Conservation (phyloP, 2,113 vertebrate genomes). For the Isichthys henryi region DNA sequence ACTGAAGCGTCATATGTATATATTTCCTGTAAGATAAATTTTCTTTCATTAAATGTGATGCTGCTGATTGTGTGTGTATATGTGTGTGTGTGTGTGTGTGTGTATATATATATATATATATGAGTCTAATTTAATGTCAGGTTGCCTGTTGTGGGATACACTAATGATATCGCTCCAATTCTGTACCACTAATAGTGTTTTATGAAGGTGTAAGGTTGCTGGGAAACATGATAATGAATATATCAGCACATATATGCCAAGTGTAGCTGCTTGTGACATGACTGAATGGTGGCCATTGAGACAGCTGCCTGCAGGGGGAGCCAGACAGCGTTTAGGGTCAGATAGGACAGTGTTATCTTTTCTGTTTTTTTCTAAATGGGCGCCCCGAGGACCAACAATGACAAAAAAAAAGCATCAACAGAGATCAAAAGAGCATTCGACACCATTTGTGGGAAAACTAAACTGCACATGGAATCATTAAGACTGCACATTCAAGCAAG, state of each 20-base stretch:
- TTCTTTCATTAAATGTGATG: neutral
- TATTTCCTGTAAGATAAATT: neutral
- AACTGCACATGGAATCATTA: neutral
- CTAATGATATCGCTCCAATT: neutral
- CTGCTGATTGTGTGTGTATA: neutral
- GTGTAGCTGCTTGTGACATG: constrained; percentile 52
- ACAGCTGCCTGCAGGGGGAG: constrained; percentile 59
- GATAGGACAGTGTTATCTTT: constrained; percentile 48
- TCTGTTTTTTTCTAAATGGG: constrained; percentile 57
- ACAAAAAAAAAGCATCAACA: constrained; percentile 32
- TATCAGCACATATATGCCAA: constrained; percentile 59
- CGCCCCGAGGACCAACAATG: constrained; percentile 52
- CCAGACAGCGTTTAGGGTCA: constrained; percentile 57
- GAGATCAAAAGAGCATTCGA: constrained; percentile 30
- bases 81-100: neutral
- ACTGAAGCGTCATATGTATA: neutral
- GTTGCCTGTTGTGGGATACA: neutral
- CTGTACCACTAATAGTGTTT: neutral
- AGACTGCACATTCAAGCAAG: neutral
- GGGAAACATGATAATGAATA: neutral
- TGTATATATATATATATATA: neutral
- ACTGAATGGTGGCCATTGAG: constrained; percentile 64
- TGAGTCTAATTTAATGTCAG: neutral
- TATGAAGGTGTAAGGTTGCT: neutral
- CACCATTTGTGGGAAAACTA: constrained; percentile 11